Conservation (phyloP, 2,797 vertebrate species). For the Sparus aurata region DNA sequence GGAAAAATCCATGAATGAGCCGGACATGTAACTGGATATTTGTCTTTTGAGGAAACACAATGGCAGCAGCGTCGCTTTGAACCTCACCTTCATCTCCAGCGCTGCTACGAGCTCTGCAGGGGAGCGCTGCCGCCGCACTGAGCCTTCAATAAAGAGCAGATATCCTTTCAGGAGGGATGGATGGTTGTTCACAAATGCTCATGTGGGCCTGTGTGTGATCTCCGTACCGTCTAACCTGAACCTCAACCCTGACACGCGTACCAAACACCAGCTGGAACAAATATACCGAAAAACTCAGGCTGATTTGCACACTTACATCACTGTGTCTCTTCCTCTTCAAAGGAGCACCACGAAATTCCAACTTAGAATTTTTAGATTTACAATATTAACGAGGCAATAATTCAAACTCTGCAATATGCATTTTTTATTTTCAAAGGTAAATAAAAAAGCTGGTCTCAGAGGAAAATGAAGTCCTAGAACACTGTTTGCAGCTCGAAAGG, state of each 20-base stretch:
- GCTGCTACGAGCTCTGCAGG: slow-evolving; percentile 36
- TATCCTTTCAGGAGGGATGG: slow-evolving; percentile 31
- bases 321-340: background rate
- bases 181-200: slow-evolving; percentile 4
- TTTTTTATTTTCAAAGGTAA: too few species aligned
- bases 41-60: slow-evolving; percentile 72
- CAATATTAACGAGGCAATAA: too few species aligned
- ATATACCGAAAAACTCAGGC: background rate
- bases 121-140: slow-evolving; percentile 9
- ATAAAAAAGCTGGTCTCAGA: too few species aligned
- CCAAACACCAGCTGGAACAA: background rate
- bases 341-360: too few species aligned
- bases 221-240: background rate
- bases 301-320: background rate
- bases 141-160: slow-evolving; percentile 38
- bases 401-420: too few species aligned
- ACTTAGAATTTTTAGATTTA: too few species aligned
- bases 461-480: too few species aligned
- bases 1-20: slow-evolving; percentile 66
- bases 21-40: slow-evolving; percentile 75
- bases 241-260: background rate
- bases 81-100: slow-evolving; percentile 49
- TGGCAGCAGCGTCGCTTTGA: slow-evolving; percentile 47
- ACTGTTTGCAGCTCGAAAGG: too few species aligned
- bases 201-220: background rate